Percentiles rank a stretch among this genome's conserved stretches.
phyloP scores from a whole-genome alignment of 2,113 vertebrate genomes.

The Erpornis zantholeuca region DNA sequence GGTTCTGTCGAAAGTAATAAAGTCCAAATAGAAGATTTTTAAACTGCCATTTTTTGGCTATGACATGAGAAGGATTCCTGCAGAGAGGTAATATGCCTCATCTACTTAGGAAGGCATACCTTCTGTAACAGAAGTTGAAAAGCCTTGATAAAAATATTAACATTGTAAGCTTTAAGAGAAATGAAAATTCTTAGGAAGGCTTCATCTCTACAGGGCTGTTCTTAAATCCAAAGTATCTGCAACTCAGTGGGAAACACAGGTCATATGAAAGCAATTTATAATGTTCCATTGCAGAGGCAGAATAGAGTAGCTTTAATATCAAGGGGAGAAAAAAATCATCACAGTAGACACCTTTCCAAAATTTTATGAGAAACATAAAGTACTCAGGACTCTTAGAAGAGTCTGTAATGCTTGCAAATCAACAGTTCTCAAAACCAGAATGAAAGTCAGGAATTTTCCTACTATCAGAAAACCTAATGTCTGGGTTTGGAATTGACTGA shows the following conservation, averaged over 20 bases:
- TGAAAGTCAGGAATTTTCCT: not conserved
- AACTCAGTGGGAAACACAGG: not conserved
- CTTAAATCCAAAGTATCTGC: not conserved
- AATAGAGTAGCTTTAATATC: not conserved
- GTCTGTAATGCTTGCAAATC: not conserved
- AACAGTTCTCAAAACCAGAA: not conserved
- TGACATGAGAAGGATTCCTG: not conserved
- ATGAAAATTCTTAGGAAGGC: not conserved
- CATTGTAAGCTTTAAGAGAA: not conserved
- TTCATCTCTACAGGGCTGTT: not conserved
- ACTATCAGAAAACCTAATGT: not conserved
- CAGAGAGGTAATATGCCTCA: conserved; percentile 8
- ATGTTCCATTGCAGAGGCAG: not conserved
- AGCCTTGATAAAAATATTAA: conserved; percentile 15
- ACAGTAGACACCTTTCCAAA: not conserved
- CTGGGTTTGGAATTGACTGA: not conserved
- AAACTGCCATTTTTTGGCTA: conserved; percentile 17
- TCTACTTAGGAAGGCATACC: not conserved
- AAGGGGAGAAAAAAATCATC: not conserved
- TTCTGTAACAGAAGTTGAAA: conserved; percentile 6
- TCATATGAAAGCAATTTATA: not conserved
- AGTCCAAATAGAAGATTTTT: conserved; percentile 29
- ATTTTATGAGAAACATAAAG: not conserved
- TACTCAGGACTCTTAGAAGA: not conserved
- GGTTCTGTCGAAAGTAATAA: not conserved